A percentile compares a stretch with the other conserved stretches of the same genome.
Conservation (phyloP, 2,113 vertebrate species). For the Gallinago undulata region DNA sequence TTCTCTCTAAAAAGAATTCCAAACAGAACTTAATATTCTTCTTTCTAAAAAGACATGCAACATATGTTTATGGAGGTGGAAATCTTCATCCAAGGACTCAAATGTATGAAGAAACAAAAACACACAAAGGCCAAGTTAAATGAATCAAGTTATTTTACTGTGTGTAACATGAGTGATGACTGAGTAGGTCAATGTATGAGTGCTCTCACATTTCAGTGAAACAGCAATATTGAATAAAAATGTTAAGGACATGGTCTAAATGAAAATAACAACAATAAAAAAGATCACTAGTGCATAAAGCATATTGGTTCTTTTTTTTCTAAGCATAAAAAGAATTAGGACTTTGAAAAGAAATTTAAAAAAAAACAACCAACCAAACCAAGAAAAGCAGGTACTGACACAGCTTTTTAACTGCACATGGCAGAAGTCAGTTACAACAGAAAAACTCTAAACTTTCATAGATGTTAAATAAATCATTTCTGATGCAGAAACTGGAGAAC, state of each 20-base stretch:
- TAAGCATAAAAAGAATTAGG: not conserved
- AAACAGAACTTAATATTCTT: slow-evolving; percentile 18
- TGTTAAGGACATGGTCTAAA: not conserved
- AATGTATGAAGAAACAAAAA: not conserved
- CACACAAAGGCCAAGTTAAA: not conserved
- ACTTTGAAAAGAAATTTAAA: not conserved
- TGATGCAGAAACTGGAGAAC: not conserved
- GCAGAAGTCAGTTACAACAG: not conserved
- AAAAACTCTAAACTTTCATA: not conserved
- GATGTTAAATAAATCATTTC: not conserved
- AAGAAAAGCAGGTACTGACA: not conserved
- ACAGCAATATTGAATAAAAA: not conserved
- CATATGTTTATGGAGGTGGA: not conserved
- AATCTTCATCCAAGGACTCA: not conserved
- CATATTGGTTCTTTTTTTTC: not conserved
- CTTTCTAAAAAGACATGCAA: not conserved
- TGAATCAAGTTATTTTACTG: not conserved
- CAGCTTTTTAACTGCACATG: not conserved
- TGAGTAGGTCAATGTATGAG: not conserved
- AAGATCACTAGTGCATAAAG: not conserved
- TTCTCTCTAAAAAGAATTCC: not conserved
- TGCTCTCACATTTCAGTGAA: not conserved
- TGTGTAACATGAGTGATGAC: not conserved
- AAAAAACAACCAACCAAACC: not conserved
- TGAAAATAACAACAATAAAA: not conserved